phyloP scores from a whole-genome alignment of 2,888 invertebrate species.

The Platycheirus albimanus region DNA sequence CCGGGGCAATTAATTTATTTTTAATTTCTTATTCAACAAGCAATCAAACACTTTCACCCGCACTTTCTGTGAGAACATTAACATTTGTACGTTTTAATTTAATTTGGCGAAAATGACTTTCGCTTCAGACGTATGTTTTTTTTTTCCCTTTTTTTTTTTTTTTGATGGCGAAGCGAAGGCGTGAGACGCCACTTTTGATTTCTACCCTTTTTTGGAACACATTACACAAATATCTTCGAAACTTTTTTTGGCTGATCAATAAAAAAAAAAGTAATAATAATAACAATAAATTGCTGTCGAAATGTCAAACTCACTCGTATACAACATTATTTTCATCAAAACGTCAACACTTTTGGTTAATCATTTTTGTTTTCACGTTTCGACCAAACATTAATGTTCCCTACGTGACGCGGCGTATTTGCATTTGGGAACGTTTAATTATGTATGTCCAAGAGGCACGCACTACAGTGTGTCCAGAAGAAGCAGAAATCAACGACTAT shows the following conservation, averaged over 20 bases:
- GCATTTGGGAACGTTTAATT: too few relatives aligned
- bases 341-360: constrained; percentile 28
- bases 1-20: too few relatives aligned
- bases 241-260: too few relatives aligned
- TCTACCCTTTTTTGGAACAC: constrained; percentile 6
- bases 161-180: too few relatives aligned
- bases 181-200: constrained; percentile 30
- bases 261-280: constrained; percentile 1
- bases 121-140: constrained; percentile 27
- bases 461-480: background rate
- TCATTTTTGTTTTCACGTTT: constrained; percentile 40
- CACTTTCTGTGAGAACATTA: constrained; percentile 45
- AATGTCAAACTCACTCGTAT: too few relatives aligned
- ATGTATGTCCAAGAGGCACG: too few relatives aligned
- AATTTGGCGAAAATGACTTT: constrained; percentile 52
- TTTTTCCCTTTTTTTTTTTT: too few relatives aligned
- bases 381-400: constrained; percentile 36
- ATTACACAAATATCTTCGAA: constrained; percentile 5
- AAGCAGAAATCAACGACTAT: background rate
- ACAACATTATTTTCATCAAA: background rate
- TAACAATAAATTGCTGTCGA: constrained; percentile 33
- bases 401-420: constrained; percentile 52
- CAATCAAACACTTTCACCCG: constrained; percentile 64
- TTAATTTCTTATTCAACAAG: constrained; percentile 58
- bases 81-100: background rate